Evolutionary conservation across 2,113 vertebrate genomes (phyloP).

Genomic region (Pseudorasbora parva): DNA sequence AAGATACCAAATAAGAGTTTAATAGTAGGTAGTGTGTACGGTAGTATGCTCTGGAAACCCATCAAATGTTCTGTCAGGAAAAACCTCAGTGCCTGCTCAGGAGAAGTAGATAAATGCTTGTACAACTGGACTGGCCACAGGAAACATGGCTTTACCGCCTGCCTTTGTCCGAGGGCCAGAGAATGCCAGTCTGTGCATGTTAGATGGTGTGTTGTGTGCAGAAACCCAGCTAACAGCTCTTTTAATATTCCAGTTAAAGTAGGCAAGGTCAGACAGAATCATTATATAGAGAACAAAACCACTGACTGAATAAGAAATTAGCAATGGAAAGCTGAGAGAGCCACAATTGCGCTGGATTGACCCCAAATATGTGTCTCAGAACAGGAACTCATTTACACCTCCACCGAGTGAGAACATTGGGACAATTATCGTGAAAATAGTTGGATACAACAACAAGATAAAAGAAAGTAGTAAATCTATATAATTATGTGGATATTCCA

Average conservation of each 20-base stretch:
- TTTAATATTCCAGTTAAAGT: neutral
- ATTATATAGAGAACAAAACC: conserved; percentile 39
- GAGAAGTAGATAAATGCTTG: conserved; percentile 62
- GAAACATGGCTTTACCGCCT: conserved; percentile 49
- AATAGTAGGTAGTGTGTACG: neutral
- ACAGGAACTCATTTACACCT: conserved; percentile 2
- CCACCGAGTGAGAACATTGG: neutral
- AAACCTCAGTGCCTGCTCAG: conserved; percentile 8
- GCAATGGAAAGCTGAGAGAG: neutral
- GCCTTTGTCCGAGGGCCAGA: conserved; percentile 27
- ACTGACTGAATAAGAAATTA: conserved; percentile 30
- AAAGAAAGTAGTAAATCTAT: neutral
- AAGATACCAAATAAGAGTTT: neutral
- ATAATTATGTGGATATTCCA: neutral
- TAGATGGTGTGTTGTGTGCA: conserved; percentile 31
- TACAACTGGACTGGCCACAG: conserved; percentile 54
- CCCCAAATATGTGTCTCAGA: neutral
- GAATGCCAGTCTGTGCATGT: conserved; percentile 23
- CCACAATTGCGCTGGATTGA: neutral
- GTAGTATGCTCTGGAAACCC: neutral
- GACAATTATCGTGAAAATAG: neutral
- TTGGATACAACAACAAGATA: neutral
- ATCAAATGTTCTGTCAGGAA: neutral
- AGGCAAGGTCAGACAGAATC: neutral
- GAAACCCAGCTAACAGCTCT: neutral